Evolutionary conservation across 2,797 vertebrate genomes (phyloP).

Genomic region (Characodon lateralis): DNA sequence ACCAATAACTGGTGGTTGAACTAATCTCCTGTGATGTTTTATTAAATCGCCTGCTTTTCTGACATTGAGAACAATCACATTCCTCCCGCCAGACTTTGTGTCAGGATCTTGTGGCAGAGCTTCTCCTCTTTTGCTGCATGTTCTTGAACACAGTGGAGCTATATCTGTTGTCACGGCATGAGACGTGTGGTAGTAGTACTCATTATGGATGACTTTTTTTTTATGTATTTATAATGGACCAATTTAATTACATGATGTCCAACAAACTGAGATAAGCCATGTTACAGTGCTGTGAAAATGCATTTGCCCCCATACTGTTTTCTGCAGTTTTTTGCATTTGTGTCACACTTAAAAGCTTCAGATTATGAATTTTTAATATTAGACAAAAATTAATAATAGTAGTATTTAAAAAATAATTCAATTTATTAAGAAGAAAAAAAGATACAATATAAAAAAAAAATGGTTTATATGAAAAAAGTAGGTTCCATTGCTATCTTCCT

Average conservation of each 20-base stretch:
- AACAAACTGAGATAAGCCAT: conserved; percentile 12
- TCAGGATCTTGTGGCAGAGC: conserved; percentile 43
- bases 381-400: background rate
- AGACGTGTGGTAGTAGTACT: conserved; percentile 25
- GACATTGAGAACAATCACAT: conserved; percentile 70
- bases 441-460: background rate
- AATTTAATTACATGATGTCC: conserved; percentile 18
- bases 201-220: conserved; percentile 28
- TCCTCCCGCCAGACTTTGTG: conserved; percentile 62
- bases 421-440: background rate
- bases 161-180: conserved; percentile 36
- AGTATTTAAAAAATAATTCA: background rate
- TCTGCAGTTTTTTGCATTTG: background rate
- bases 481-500: background rate
- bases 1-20: conserved; percentile 76
- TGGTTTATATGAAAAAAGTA: background rate
- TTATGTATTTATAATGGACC: background rate
- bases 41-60: conserved; percentile 76
- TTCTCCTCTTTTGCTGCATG: conserved; percentile 50
- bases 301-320: background rate
- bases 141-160: conserved; percentile 57
- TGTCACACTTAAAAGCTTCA: background rate
- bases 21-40: conserved; percentile 81
- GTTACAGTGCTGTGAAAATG: background rate
- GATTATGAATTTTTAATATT: background rate